These are phyloP conservation scores for Planococcus citri DNA, from an alignment of 1,140 invertebrate genomes.

Conservation along the genomic window DNA sequence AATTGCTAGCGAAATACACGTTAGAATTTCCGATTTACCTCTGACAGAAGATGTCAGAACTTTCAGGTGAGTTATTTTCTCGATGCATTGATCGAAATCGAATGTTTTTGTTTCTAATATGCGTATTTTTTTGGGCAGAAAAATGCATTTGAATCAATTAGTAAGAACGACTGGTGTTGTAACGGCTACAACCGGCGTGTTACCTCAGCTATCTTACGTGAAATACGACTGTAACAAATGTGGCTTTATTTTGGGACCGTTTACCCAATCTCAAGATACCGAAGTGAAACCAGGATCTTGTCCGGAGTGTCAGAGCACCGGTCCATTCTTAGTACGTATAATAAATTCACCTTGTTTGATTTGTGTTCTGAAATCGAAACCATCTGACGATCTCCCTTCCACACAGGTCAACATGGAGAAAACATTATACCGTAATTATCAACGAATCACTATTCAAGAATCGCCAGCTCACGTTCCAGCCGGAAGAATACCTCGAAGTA, in stretches of 20 bases:
- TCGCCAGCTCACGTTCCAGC: constrained; percentile 85
- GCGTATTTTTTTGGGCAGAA: constrained; percentile 41
- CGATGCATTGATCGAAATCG: background rate
- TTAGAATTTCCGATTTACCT: constrained; percentile 87
- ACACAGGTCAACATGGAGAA: constrained; percentile 82
- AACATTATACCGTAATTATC: constrained; percentile 97
- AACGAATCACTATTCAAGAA: constrained; percentile 96
- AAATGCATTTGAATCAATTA: constrained; percentile 90
- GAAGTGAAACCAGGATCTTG: constrained; percentile 94
- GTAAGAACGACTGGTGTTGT: constrained; percentile 92
- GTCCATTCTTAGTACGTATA: constrained; percentile 77
- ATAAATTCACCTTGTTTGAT: background rate
- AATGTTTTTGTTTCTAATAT: constrained; percentile 36
- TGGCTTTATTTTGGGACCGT: constrained; percentile 88
- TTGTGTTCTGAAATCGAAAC: too few species aligned
- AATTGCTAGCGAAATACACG: constrained; percentile 84
- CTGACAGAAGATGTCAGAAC: constrained; percentile 91
- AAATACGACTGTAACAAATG: constrained; percentile 98
- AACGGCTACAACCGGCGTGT: constrained; percentile 84
- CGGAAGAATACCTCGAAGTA: constrained; percentile 92
- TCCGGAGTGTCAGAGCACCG: constrained; percentile 93
- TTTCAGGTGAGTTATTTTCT: constrained; percentile 47
- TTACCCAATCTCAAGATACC: constrained; percentile 79
- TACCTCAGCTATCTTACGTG: constrained; percentile 88
- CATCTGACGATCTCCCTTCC: too few species aligned